A percentile compares a stretch with the other conserved stretches of the same genome.
Conservation (phyloP, 2,113 vertebrate species). For the Macrotus californicus region DNA sequence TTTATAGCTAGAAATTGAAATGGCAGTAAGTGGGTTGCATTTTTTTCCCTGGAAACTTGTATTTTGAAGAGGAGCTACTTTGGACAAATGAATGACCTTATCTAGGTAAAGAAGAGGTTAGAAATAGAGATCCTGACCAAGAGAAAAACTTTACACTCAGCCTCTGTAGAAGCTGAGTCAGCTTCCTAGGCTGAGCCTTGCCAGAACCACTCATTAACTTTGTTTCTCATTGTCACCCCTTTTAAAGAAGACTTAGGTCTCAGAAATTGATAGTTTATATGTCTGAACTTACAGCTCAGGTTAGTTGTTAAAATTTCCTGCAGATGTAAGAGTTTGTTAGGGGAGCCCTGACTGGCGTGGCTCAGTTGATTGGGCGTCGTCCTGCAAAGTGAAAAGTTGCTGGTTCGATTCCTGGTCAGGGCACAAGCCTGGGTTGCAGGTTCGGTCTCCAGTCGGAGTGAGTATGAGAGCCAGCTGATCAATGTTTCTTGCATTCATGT, state of each 20-base stretch:
- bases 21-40: not conserved
- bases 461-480: no score
- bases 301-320: not conserved
- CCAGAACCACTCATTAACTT: not conserved
- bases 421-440: no score
- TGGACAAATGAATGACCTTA: not conserved
- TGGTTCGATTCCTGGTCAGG: no score
- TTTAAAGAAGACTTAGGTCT: not conserved
- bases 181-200: not conserved
- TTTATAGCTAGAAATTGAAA: not conserved
- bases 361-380: no score
- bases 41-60: not conserved
- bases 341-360: not conserved
- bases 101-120: not conserved
- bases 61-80: not conserved
- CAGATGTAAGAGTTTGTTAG: not conserved
- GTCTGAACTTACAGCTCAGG: not conserved
- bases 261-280: not conserved
- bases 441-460: no score
- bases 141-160: not conserved
- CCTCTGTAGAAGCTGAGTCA: not conserved
- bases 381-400: no score
- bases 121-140: not conserved
- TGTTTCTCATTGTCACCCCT: not conserved
- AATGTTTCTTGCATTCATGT: no score